Base-by-base conservation (phyloP, 2,797 vertebrate genomes). In the Salarias fasciatus region DNA sequence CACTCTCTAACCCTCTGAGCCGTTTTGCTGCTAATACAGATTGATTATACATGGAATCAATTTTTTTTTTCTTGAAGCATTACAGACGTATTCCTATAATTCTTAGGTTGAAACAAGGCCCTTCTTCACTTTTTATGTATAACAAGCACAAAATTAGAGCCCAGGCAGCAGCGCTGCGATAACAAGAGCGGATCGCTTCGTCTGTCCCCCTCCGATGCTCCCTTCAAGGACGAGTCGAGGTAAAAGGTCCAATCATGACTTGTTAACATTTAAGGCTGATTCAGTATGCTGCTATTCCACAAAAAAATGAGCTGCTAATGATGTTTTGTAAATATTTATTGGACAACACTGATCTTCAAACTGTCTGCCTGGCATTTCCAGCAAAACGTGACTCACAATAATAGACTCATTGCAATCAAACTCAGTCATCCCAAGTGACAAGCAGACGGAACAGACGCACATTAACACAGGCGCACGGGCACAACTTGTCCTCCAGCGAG, bases 361-460 rank as follows among this genome's bases (percentile, higher is more conserved):
- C 57, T 48, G 63, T 67, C 63, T 83, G 41, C 2, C 46, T 84
- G 77, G 80, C 63, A 80, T 83, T 82, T 84, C 64, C 51, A 33
- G 51, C 64, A 46, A 63, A 81, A 72, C 68, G 66, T 70, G 73
- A 75, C 55, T 72, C 52, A 60, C 37, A 40, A 35, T 71, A 73
- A 75, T 57, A 40, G 57, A 62, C 40, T 47, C 67, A 62, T 53
- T 2, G 12, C 59, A 51, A 71, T 68, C 40, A 69, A 51, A 60
- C 58, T 55, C 49, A 33, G 31, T 72, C 76, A 73, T 69, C 52
- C 54, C 38, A 49, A 43, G 63, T 50, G 73, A 69, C 50, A 41
- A 30, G 65, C 36, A 46, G 47, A 70, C 47, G 57, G 24, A 60
- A 6, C n/a, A 58, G 14, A 29, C 35, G 28, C 36, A 42, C 45